phyloP scores from a whole-genome alignment of 2,797 vertebrate genomes.

The Phaenicophaeus curvirostris region DNA sequence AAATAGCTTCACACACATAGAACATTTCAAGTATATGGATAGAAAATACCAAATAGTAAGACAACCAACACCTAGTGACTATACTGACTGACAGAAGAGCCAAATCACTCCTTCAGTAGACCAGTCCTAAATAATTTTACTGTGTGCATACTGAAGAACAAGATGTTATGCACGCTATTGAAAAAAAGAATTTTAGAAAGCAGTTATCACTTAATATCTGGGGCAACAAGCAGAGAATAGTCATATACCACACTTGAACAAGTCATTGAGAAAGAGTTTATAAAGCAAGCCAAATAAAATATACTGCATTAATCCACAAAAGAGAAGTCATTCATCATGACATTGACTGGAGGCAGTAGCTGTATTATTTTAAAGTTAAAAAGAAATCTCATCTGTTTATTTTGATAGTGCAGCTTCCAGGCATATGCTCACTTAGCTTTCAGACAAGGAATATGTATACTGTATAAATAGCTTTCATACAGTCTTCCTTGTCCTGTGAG shows the following conservation, averaged over 20 bases:
- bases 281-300: slow-evolving; percentile 13
- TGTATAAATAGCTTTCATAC: slow-evolving; percentile 34
- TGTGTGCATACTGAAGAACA: background rate
- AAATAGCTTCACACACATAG: background rate
- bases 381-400: slow-evolving; percentile 46
- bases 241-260: background rate
- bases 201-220: background rate
- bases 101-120: background rate
- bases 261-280: background rate
- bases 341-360: slow-evolving; percentile 10
- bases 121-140: background rate
- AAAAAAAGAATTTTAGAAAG: background rate
- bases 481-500: slow-evolving; percentile 1
- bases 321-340: slow-evolving; percentile 17
- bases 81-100: background rate
- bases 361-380: slow-evolving; percentile 39
- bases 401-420: slow-evolving; percentile 46
- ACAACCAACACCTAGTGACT: background rate
- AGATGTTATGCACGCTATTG: background rate
- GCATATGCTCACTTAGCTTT: slow-evolving; percentile 49
- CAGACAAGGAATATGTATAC: slow-evolving; percentile 46
- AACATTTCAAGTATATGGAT: background rate
- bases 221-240: background rate
- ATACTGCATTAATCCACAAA: slow-evolving; percentile 8
- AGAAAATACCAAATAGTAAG: background rate